Conservation (phyloP, 2,113 vertebrate genomes). For the Phyllostomus discolor region DNA sequence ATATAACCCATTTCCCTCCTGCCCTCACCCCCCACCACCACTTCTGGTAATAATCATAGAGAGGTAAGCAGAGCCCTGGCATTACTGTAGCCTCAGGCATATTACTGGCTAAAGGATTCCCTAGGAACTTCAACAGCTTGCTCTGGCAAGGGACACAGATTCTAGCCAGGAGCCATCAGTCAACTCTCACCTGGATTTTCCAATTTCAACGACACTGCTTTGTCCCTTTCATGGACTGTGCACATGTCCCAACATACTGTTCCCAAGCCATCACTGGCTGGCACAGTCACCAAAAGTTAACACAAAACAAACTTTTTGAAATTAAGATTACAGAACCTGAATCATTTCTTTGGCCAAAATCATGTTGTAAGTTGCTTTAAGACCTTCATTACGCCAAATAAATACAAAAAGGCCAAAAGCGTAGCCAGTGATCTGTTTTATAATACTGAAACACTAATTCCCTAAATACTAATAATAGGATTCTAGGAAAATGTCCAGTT, state of each 20-base stretch:
- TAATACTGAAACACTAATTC: neutral
- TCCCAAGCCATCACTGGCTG: neutral
- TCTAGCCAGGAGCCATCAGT: neutral
- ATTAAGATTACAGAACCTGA: neutral
- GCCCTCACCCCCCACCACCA: accelerated
- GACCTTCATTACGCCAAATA: neutral
- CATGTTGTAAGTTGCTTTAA: neutral
- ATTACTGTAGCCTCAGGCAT: neutral
- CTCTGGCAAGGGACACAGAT: neutral
- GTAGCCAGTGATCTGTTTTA: neutral
- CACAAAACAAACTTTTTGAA: neutral
- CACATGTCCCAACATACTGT: neutral
- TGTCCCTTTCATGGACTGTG: neutral
- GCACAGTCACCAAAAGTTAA: neutral
- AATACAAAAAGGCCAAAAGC: neutral
- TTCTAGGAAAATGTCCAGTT: neutral
- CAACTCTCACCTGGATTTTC: neutral
- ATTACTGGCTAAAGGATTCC: neutral
- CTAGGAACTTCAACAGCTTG: neutral
- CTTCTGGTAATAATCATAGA: neutral
- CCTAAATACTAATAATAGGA: neutral
- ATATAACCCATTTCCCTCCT: neutral
- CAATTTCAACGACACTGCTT: neutral
- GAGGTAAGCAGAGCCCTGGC: neutral
- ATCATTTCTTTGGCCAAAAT: neutral